Base-by-base conservation (phyloP, 1,140 invertebrate species). In the Tetramorium parvispinum region DNA sequence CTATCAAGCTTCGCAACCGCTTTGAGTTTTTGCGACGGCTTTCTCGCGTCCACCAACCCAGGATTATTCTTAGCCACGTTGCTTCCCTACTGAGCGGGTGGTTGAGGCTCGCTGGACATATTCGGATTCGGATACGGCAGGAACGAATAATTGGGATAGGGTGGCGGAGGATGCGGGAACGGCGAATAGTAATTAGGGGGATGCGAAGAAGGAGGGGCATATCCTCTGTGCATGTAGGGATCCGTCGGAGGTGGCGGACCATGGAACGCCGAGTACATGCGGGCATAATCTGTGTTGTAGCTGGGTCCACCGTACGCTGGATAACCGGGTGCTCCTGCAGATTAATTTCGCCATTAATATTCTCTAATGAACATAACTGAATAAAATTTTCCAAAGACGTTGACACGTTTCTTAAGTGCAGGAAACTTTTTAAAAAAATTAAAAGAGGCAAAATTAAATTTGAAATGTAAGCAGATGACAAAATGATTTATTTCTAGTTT, bases 191-290 rank as follows among this genome's bases (percentile, higher is more conserved):
- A 95, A 89, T 94, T 95, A 6, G 95, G 89, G 6, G 94, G 92
- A 86, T 93, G 91, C n/a, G 93, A 90, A 40, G 94, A 87, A 37
- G 95, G 92, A 71, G 94, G 94, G 5, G 93, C 94, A 78, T 95
- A 95, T 40, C 91, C 93, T 78, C 94, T 92, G 37, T 95, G 94
- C 71, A 94, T 94, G 68, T 96, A 96, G 0, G 95, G 94, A 86
- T 95, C 94, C 51, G 92, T 87, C 40, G 94, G 94, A 32, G 94
- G 92, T 37, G 95, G 94, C 16, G 95, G 94, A 75, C 95, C 94
- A 82, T 95, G 95, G 81, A 96, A 95, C 37, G 95, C 95, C 61
- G 94, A 93, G 66, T 96, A 96, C 95, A 96, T 95, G 4, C 95
- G 93, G 18, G 95, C 94, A 71, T 95, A 96, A 75, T 95, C 95